These are phyloP conservation scores for Tenthredo mesomela DNA, from an alignment of 2,888 invertebrate species.

Conservation along the genomic window DNA sequence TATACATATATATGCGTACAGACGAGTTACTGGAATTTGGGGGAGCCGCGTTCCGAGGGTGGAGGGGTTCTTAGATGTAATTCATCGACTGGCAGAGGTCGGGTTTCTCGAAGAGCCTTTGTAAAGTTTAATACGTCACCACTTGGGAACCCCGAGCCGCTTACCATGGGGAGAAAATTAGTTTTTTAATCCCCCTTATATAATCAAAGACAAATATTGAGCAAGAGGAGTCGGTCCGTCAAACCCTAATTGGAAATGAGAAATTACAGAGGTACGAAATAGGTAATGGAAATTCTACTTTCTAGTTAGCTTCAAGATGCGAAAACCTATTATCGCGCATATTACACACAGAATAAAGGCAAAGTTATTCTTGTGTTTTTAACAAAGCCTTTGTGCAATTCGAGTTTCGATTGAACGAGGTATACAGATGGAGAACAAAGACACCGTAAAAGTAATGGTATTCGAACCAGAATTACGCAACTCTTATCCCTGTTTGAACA, in stretches of 20 bases:
- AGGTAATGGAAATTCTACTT: slow-evolving; percentile 17
- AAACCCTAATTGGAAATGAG: slow-evolving; percentile 25
- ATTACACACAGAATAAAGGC: neutral
- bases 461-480: neutral
- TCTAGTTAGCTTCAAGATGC: neutral
- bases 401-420: neutral
- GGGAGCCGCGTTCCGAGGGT: neutral
- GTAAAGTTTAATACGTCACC: slow-evolving; percentile 36
- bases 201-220: slow-evolving; percentile 48
- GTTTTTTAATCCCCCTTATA: slow-evolving; percentile 30
- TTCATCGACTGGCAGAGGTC: slow-evolving; percentile 27
- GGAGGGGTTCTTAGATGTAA: slow-evolving; percentile 30
- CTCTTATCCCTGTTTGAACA: neutral
- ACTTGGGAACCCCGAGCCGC: slow-evolving; percentile 18
- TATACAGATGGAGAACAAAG: neutral
- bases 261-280: neutral
- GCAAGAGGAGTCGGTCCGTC: slow-evolving; percentile 22
- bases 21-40: slow-evolving; percentile 23
- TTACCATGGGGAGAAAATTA: slow-evolving; percentile 42
- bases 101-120: slow-evolving; percentile 9
- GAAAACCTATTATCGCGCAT: neutral
- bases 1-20: neutral
- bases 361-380: neutral
- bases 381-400: neutral
- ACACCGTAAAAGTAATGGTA: neutral